These are phyloP conservation scores for Protophormia terraenovae DNA, from an alignment of 2,888 invertebrate genomes.

Conservation along the genomic window DNA sequence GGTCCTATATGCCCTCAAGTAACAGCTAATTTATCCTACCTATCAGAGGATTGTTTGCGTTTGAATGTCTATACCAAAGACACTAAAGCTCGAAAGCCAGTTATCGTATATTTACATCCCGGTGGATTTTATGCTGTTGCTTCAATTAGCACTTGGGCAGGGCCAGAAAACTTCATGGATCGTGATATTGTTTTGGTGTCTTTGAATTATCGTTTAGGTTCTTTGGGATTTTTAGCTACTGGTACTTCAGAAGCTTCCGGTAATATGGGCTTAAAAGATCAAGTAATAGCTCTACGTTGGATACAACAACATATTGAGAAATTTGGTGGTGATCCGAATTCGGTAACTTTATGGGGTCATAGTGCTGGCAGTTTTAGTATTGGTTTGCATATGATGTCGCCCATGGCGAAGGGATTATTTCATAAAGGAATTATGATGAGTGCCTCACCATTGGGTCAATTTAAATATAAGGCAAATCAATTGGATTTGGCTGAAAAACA, in stretches of 20 bases:
- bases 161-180: conserved; percentile 85
- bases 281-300: conserved; percentile 86
- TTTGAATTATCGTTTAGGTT: conserved; percentile 84
- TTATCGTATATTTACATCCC: conserved; percentile 86
- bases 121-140: conserved; percentile 85
- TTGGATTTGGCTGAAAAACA: conserved; percentile 84
- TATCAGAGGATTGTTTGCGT: conserved; percentile 84
- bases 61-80: conserved; percentile 83
- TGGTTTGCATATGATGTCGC: conserved; percentile 84
- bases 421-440: conserved; percentile 87
- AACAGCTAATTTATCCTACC: conserved; percentile 71
- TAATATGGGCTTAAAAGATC: conserved; percentile 87
- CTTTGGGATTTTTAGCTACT: conserved; percentile 84
- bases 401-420: conserved; percentile 86
- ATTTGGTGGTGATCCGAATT: conserved; percentile 86
- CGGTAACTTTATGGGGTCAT: conserved; percentile 85
- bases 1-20: conserved; percentile 83
- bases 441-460: conserved; percentile 83
- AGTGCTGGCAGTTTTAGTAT: conserved; percentile 83
- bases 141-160: conserved; percentile 82
- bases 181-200: conserved; percentile 85
- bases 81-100: conserved; percentile 81
- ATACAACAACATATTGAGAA: conserved; percentile 84
- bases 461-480: conserved; percentile 82
- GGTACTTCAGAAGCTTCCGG: conserved; percentile 86